A percentile compares a stretch with the other conserved stretches of the same genome.
These are phyloP conservation scores for Isaurus tuberculatus DNA, from an alignment of 92 coral and sea anemone species.

Conservation along the genomic window DNA sequence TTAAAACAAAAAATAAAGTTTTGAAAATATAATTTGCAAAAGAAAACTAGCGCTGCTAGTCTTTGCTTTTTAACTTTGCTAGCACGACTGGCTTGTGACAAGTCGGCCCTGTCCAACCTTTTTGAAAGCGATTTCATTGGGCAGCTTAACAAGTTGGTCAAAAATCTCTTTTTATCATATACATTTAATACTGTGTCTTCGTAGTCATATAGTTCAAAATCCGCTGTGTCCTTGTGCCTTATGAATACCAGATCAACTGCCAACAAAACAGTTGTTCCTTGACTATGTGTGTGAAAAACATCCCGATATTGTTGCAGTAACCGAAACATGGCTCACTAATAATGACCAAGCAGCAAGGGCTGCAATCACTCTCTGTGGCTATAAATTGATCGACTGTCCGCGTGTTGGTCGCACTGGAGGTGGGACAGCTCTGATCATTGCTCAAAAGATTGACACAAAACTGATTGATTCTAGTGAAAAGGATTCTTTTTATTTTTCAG, in stretches of 20 bases:
- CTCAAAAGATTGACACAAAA: slow-evolving; percentile 9
- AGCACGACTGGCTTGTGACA: too few relatives aligned
- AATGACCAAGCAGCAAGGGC: background rate
- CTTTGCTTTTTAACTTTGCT: too few relatives aligned
- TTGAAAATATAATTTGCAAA: too few relatives aligned
- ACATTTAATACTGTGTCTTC: too few relatives aligned
- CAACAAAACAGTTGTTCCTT: slow-evolving; percentile 1
- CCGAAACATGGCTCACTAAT: slow-evolving; percentile 15
- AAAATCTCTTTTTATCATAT: too few relatives aligned
- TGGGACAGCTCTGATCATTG: background rate
- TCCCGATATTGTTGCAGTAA: slow-evolving; percentile 4
- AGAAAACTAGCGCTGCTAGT: too few relatives aligned
- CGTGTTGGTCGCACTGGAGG: background rate
- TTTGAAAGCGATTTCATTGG: too few relatives aligned
- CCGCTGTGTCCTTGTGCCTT: background rate
- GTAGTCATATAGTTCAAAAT: background rate
- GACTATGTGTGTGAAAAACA: slow-evolving; percentile 9
- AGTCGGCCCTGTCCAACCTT: too few relatives aligned
- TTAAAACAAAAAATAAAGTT: too few relatives aligned
- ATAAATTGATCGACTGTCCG: background rate
- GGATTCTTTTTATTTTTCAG: slow-evolving; percentile 28
- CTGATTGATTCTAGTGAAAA: slow-evolving; percentile 19
- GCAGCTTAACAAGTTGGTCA: too few relatives aligned
- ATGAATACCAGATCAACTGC: background rate
- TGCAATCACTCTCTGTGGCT: background rate